Base-by-base conservation (phyloP, 2,797 vertebrate genomes). In the Myotis planiceps region DNA sequence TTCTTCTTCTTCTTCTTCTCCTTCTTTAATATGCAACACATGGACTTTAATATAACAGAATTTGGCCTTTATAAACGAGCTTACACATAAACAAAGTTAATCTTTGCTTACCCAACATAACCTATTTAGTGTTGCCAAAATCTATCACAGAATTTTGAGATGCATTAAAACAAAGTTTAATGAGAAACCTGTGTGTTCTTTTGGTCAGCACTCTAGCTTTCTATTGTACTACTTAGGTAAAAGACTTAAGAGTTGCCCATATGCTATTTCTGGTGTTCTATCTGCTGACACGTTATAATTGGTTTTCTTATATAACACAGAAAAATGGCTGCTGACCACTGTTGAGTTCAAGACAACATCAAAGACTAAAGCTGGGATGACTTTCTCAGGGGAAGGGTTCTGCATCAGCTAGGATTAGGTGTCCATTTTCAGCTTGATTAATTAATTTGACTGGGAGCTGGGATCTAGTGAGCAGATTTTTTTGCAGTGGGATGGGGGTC, bases 1-100 rank as follows among this genome's bases (percentile, higher is more conserved):
- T 51, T 2, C 21, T 27, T 0, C 23, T 58, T 0, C 55, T 58
- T 1, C 10, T 49, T 3, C 0, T 14, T 3, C 8, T 53, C 0
- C 19, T 63, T 12, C 13, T 65, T 8, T 16, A n/a, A 34, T 32
- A 34, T 34, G 3, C 4, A 68, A 37, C 18, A 68, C 19, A 37
- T 68, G 19, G 32, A 37, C 21, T 39, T 69, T 69, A 69, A 34
- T 68, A 68, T 68, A 68, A 69, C 66, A 69, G 34, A 39, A 69
- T 69, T 69, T 69, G 21, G 19, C 66, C 21, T 69, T 39, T 39
- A 25, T 69, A 69, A 69, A 39, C 10, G 25, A 69, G 34, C 21
- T 69, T 69, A 69, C 34, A 68, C 19, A 69, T 37, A 39, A 69
- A 69, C 34, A 25, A 39, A 25, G 21, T 69, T 69, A 39, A 23